A percentile compares a stretch with the other conserved stretches of the same genome.
Conservation (phyloP, 2,797 vertebrate genomes). For the Gouania willdenowi region DNA sequence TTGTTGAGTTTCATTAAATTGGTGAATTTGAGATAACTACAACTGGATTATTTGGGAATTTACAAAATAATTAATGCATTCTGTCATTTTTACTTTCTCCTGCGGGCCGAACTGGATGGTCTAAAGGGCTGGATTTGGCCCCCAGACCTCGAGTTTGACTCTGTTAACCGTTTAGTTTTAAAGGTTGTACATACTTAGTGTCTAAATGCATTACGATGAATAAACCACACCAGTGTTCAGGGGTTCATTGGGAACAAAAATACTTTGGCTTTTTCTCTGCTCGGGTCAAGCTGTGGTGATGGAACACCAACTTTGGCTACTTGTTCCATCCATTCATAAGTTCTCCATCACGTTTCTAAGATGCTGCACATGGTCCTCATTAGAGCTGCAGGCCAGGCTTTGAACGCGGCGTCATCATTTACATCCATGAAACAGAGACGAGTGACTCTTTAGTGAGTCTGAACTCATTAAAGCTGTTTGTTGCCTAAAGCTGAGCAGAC, state of each 20-base stretch:
- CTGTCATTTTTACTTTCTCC: too few relatives aligned
- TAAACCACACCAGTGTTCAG: too few relatives aligned
- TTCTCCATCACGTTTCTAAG: not conserved
- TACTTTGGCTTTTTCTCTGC: conserved; percentile 60
- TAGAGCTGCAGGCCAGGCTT: conserved; percentile 37
- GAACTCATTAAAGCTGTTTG: conserved; percentile 47
- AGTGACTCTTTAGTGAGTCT: conserved; percentile 42
- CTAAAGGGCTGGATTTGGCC: too few relatives aligned
- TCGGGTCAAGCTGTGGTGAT: conserved; percentile 16
- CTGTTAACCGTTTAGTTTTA: too few relatives aligned
- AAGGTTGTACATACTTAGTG: not conserved
- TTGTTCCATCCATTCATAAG: not conserved
- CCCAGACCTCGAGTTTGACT: too few relatives aligned
- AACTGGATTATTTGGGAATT: too few relatives aligned
- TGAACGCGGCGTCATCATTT: conserved; percentile 42
- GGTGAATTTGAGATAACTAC: too few relatives aligned
- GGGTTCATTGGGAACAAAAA: too few relatives aligned
- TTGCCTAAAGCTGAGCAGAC: conserved; percentile 8
- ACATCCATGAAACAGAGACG: conserved; percentile 41
- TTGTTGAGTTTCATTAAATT: too few relatives aligned
- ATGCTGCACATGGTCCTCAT: conserved; percentile 53
- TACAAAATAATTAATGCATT: too few relatives aligned
- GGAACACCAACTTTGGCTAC: not conserved
- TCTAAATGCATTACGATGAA: not conserved
- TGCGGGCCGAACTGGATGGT: too few relatives aligned